A percentile compares a stretch with the other conserved stretches of the same genome.
Evolutionary conservation across 2,888 invertebrate genomes (phyloP).

Genomic region (Ditula angustiorana): DNA sequence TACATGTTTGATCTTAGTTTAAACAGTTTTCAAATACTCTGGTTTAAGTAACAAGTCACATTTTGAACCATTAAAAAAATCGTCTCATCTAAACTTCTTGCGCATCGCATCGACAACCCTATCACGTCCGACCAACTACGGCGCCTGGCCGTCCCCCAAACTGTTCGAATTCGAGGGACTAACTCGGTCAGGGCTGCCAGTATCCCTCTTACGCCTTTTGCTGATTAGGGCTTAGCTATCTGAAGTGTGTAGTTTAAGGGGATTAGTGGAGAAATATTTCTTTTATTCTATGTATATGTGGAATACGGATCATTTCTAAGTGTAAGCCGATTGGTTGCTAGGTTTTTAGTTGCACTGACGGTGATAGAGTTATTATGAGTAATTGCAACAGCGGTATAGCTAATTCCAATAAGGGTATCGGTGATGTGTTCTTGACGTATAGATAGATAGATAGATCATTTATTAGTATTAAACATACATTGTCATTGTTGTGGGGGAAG

Average conservation of each 20-base stretch:
- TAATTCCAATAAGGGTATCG: not conserved
- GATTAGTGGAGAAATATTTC: constrained; percentile 48
- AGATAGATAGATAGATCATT: too few relatives aligned
- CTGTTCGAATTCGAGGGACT: constrained; percentile 82
- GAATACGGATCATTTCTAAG: not conserved
- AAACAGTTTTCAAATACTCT: too few relatives aligned
- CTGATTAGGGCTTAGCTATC: constrained; percentile 33
- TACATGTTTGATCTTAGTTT: too few relatives aligned
- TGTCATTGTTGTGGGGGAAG: too few relatives aligned
- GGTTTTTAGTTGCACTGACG: too few relatives aligned
- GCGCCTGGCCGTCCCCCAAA: constrained; percentile 59
- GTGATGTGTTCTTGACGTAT: too few relatives aligned
- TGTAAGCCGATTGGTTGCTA: constrained; percentile 1
- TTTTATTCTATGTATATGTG: constrained; percentile 5
- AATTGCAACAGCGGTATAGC: not conserved
- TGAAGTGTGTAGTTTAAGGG: constrained; percentile 40
- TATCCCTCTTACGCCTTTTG: constrained; percentile 67
- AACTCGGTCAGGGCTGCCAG: constrained; percentile 66
- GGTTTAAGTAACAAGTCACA: too few relatives aligned
- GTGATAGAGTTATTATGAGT: too few relatives aligned
- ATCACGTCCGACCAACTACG: constrained; percentile 71
- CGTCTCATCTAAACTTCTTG: constrained; percentile 49
- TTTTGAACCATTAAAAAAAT: too few relatives aligned
- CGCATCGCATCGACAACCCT: constrained; percentile 56
- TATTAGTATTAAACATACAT: too few relatives aligned